Percentiles rank a stretch among this genome's conserved stretches.
Evolutionary conservation across 92 coral and sea anemone species (phyloP).

Genomic region (Pocillopora meandrina): DNA sequence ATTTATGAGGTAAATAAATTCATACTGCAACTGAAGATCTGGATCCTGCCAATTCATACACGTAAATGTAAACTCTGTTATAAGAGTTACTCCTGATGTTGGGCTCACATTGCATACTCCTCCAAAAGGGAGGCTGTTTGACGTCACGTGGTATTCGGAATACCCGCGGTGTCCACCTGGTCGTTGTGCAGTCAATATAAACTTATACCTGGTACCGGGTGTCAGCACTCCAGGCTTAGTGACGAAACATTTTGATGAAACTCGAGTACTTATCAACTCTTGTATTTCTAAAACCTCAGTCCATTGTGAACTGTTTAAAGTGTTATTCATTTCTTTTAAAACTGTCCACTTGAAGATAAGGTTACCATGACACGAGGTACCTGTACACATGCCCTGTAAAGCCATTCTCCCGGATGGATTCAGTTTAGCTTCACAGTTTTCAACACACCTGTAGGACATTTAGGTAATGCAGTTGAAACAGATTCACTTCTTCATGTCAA

Average conservation of each 20-base stretch:
- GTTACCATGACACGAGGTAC: conserved; percentile 31
- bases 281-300: not conserved
- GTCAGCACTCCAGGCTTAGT: conserved; percentile 23
- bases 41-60: conserved; percentile 72
- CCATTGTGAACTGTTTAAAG: not conserved
- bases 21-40: conserved; percentile 58
- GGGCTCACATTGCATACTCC: conserved; percentile 55
- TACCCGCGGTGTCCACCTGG: conserved; percentile 45
- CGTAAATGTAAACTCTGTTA: conserved; percentile 51
- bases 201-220: conserved; percentile 31
- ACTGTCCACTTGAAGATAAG: conserved; percentile 37
- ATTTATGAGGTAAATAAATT: conserved; percentile 59
- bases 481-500: too few species aligned
- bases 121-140: conserved; percentile 57
- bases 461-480: not conserved
- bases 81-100: conserved; percentile 55
- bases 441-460: conserved; percentile 48
- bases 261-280: conserved; percentile 11
- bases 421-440: conserved; percentile 56
- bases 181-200: conserved; percentile 38
- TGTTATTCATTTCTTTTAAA: not conserved
- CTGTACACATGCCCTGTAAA: conserved; percentile 30
- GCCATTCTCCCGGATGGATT: conserved; percentile 63
- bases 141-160: conserved; percentile 51
- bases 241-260: conserved; percentile 39